Evolutionary conservation across 2,113 vertebrate species (phyloP).

Genomic region (Myxocyprinus asiaticus): DNA sequence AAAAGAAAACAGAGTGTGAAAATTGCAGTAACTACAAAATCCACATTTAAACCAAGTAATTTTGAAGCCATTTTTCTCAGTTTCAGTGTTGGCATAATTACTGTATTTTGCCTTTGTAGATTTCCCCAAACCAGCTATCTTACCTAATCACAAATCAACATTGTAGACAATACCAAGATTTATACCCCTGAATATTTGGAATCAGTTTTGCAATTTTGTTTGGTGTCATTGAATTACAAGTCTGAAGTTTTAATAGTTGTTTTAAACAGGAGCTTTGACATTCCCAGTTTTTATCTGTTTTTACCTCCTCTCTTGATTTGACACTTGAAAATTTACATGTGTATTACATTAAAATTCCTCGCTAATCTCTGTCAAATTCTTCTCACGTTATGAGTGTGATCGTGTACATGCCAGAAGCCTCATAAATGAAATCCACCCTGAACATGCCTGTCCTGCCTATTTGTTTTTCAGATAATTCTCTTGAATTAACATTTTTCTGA

Average conservation of each 20-base stretch:
- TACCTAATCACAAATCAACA: no score
- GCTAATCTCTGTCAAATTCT: conserved; percentile 23
- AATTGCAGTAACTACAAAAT: no score
- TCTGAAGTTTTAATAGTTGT: neutral
- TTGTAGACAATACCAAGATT: no score
- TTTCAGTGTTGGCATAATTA: no score
- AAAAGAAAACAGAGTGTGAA: no score
- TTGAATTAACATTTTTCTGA: neutral
- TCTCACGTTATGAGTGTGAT: neutral
- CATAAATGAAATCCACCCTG: neutral
- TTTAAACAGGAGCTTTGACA: neutral
- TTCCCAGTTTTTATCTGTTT: neutral
- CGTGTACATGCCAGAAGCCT: neutral
- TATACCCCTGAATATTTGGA: neutral
- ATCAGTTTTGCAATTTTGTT: no score
- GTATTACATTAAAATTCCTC: conserved; percentile 15
- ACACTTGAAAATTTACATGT: conserved; percentile 6
- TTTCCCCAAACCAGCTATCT: no score
- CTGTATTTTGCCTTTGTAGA: no score
- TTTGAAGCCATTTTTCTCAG: no score
- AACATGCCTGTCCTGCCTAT: neutral
- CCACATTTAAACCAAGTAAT: no score
- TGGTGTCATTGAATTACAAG: no score
- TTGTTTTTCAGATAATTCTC: neutral
- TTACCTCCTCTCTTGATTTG: neutral